phyloP scores from a whole-genome alignment of 2,888 invertebrate genomes.

The Cynaeus angustus region DNA sequence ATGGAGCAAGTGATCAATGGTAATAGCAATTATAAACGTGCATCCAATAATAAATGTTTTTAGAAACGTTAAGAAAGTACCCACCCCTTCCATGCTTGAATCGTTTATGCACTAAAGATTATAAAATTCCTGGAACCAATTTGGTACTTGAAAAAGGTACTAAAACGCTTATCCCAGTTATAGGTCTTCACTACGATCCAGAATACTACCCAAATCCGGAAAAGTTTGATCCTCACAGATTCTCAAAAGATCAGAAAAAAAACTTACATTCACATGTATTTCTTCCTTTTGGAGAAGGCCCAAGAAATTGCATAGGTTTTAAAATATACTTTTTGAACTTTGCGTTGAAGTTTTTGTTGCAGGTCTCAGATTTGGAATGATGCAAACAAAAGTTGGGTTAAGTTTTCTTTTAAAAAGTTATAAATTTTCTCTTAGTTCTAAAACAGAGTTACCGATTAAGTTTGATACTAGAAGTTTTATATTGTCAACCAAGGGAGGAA shows the following conservation, averaged over 20 bases:
- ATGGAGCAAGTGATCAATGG: slow-evolving; percentile 69
- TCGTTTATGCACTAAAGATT: slow-evolving; percentile 58
- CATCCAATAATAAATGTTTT: slow-evolving; percentile 16
- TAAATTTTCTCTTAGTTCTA: neutral
- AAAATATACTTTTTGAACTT: too few species aligned
- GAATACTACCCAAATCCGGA: slow-evolving; percentile 74
- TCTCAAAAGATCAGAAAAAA: slow-evolving; percentile 73
- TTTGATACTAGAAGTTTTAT: too few species aligned
- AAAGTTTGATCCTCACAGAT: slow-evolving; percentile 77
- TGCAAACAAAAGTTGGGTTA: neutral
- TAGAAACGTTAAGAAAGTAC: slow-evolving; percentile 63
- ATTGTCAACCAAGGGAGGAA: too few species aligned
- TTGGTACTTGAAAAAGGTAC: slow-evolving; percentile 57
- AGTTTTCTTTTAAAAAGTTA: neutral
- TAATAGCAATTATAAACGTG: too few species aligned
- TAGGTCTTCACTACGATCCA: slow-evolving; percentile 61
- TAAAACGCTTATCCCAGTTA: slow-evolving; percentile 56
- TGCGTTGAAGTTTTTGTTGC: neutral
- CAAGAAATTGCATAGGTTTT: slow-evolving; percentile 75
- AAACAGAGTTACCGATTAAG: neutral
- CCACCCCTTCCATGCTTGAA: slow-evolving; percentile 60
- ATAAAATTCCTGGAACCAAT: slow-evolving; percentile 59
- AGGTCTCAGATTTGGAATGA: neutral
- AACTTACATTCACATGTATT: too few species aligned
- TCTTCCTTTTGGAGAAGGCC: too few species aligned